These are phyloP conservation scores for Bugulina stolonifera DNA, from an alignment of 2,888 invertebrate species.

Conservation along the genomic window DNA sequence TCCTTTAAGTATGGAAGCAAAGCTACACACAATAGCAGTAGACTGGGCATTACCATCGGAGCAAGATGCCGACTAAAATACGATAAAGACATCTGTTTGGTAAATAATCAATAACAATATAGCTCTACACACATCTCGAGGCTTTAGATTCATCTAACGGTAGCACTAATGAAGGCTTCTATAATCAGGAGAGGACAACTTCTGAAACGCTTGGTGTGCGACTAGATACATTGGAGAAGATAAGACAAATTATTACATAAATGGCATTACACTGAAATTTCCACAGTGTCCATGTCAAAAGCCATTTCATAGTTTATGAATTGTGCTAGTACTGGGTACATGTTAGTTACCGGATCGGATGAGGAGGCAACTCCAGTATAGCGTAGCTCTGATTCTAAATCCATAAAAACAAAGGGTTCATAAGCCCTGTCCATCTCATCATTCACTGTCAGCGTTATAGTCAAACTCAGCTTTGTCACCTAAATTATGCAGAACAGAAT, in stretches of 20 bases:
- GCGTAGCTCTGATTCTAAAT: not conserved
- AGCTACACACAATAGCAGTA: not conserved
- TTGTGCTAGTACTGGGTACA: too few species aligned
- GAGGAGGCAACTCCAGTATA: not conserved
- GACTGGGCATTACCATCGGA: not conserved
- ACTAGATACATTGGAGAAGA: too few species aligned
- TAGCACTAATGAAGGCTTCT: too few species aligned
- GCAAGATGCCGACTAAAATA: slow-evolving; percentile 18
- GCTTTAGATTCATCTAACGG: too few species aligned
- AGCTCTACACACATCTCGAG: not conserved
- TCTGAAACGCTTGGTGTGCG: too few species aligned
- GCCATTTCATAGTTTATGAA: too few species aligned
- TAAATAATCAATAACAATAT: not conserved
- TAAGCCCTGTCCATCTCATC: not conserved
- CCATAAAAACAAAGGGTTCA: not conserved
- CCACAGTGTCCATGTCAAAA: too few species aligned
- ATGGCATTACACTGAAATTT: too few species aligned
- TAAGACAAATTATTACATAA: too few species aligned
- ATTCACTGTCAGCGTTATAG: not conserved
- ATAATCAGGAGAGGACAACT: too few species aligned
- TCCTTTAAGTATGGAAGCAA: slow-evolving; percentile 10
- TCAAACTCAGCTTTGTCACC: not conserved
- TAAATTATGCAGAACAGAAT: too few species aligned
- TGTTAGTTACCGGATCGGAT: not conserved
- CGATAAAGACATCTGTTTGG: not conserved